Evolutionary conservation across 2,797 vertebrate genomes (phyloP).

Genomic region (Emys orbicularis): DNA sequence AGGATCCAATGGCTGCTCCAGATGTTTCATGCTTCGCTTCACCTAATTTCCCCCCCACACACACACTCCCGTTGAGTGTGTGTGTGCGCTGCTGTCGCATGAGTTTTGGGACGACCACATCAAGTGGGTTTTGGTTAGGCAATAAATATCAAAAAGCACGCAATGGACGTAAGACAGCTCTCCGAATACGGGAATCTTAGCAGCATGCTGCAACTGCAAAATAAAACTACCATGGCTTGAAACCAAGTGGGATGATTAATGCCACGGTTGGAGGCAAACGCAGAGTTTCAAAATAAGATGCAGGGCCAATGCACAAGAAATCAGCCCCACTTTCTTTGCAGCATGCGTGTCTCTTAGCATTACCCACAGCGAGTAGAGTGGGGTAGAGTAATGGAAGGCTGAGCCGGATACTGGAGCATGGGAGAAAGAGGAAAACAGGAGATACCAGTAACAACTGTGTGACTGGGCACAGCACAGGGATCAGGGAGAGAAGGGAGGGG

Average conservation of each 20-base stretch:
- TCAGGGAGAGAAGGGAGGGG: neutral
- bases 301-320: slow-evolving; percentile 60
- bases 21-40: neutral
- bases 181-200: slow-evolving; percentile 46
- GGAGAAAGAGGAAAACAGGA: neutral
- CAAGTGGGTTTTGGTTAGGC: slow-evolving; percentile 59
- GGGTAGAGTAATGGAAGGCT: neutral
- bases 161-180: slow-evolving; percentile 50
- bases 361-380: neutral
- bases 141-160: slow-evolving; percentile 56
- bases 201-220: slow-evolving; percentile 62
- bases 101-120: slow-evolving; percentile 33
- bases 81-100: neutral
- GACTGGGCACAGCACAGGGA: neutral
- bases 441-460: neutral
- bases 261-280: slow-evolving; percentile 62
- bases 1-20: neutral
- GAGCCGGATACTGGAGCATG: neutral
- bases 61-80: neutral
- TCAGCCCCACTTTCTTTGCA: slow-evolving; percentile 72
- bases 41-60: neutral
- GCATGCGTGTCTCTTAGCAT: slow-evolving; percentile 25
- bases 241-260: slow-evolving; percentile 69
- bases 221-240: slow-evolving; percentile 44
- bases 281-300: slow-evolving; percentile 50